These are phyloP conservation scores for Zoroaster sp. DNA, from an alignment of 53 echinoderm and acorn worm species.

Conservation along the genomic window DNA sequence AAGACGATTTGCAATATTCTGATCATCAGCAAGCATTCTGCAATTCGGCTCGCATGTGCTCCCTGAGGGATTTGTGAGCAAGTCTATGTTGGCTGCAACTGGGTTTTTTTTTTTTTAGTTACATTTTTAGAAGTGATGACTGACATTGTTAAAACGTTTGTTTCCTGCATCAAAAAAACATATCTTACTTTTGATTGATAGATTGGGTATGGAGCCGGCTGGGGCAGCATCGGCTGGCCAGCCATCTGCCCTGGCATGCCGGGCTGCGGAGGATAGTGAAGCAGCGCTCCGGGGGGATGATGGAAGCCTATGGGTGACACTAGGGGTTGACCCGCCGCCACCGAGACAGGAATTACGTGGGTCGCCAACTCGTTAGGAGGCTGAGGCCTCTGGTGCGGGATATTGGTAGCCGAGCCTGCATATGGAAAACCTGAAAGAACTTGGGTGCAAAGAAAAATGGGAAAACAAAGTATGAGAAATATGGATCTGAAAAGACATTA, in stretches of 20 bases:
- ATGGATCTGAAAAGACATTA: too few species aligned
- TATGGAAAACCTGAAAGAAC: neutral
- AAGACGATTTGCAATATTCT: too few species aligned
- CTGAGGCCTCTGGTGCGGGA: conserved; percentile 63
- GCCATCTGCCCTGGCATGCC: conserved; percentile 60
- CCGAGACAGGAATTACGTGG: conserved; percentile 58
- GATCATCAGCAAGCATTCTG: too few species aligned
- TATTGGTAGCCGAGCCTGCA: conserved; percentile 56
- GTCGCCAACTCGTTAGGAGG: conserved; percentile 60
- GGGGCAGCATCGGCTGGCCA: conserved; percentile 64
- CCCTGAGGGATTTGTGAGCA: too few species aligned
- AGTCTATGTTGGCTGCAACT: neutral
- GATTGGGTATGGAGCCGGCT: conserved; percentile 63
- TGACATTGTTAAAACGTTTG: neutral
- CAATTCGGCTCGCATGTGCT: too few species aligned
- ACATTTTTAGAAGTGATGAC: neutral
- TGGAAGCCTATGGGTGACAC: conserved; percentile 72
- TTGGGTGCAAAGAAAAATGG: too few species aligned
- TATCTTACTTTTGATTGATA: conserved; percentile 44
- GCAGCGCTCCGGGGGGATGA: conserved; percentile 45
- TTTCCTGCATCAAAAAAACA: neutral
- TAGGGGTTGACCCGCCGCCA: conserved; percentile 83
- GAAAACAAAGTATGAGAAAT: too few species aligned
- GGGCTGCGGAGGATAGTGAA: conserved; percentile 61
- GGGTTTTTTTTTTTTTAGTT: neutral